phyloP scores from a whole-genome alignment of 2,888 invertebrate species.

The Julus scanicus region DNA sequence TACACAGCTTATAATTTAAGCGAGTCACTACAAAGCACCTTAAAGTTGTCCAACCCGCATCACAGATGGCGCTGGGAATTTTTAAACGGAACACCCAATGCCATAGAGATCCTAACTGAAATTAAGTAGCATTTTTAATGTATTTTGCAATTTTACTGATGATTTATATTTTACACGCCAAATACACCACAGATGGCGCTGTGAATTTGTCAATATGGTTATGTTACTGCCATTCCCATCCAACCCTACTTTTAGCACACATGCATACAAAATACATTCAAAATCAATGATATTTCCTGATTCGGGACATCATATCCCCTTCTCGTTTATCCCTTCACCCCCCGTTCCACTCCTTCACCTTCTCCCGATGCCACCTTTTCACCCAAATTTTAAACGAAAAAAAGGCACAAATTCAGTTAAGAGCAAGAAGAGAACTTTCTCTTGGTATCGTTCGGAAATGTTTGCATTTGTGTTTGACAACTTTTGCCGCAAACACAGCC shows the following conservation, averaged over 20 bases:
- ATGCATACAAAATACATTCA: background rate
- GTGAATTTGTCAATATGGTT: background rate
- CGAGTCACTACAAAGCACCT: too few relatives aligned
- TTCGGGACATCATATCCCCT: background rate
- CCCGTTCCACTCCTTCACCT: background rate
- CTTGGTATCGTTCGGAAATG: slow-evolving; percentile 18
- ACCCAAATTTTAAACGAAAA: background rate
- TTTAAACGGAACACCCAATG: too few relatives aligned
- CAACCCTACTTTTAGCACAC: background rate
- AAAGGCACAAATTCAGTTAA: slow-evolving; percentile 11
- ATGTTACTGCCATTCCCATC: too few relatives aligned
- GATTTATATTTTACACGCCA: background rate
- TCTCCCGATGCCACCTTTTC: background rate
- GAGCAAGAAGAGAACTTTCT: slow-evolving; percentile 8
- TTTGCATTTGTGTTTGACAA: slow-evolving; percentile 33
- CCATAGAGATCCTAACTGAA: too few relatives aligned
- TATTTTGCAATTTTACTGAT: too few relatives aligned
- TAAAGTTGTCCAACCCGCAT: too few relatives aligned
- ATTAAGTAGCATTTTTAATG: too few relatives aligned
- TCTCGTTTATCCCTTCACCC: background rate
- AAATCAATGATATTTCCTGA: slow-evolving; percentile 17
- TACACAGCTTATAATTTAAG: too few relatives aligned
- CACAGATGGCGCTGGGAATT: too few relatives aligned
- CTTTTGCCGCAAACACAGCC: slow-evolving; percentile 30
- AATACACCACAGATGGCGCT: slow-evolving; percentile 1